These are phyloP conservation scores for Drosophila robusta DNA, from an alignment of 2,888 invertebrate genomes.

Conservation along the genomic window DNA sequence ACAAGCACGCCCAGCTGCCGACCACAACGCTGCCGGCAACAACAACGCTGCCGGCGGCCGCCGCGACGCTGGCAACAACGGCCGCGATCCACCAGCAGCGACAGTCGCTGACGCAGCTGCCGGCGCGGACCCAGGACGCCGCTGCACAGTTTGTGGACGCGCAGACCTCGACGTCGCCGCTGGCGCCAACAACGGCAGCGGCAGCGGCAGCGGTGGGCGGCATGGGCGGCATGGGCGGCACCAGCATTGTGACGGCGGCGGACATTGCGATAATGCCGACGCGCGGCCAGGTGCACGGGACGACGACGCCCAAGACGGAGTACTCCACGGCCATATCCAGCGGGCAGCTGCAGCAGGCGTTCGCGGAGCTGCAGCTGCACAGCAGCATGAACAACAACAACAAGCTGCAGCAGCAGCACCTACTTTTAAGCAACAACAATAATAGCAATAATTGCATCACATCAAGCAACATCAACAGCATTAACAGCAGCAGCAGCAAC, in stretches of 20 bases:
- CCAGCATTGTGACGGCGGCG: conserved; percentile 57
- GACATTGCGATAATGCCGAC: conserved; percentile 58
- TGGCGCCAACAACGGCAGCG: conserved; percentile 39
- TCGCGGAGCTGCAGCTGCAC: conserved; percentile 67
- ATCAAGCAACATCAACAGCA: conserved; percentile 36
- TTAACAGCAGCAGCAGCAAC: conserved; percentile 39
- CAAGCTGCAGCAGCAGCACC: conserved; percentile 57
- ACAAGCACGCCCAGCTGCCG: conserved; percentile 87
- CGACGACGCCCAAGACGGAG: conserved; percentile 80
- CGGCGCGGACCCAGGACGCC: conserved; percentile 40
- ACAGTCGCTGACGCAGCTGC: conserved; percentile 49
- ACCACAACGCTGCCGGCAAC: conserved; percentile 69
- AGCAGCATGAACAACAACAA: conserved; percentile 34
- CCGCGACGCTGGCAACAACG: conserved; percentile 72
- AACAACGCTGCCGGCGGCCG: conserved; percentile 69
- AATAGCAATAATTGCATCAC: conserved; percentile 76
- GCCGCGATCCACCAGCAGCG: conserved; percentile 62
- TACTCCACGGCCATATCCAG: conserved; percentile 77
- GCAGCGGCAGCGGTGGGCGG: background rate
- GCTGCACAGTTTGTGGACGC: conserved; percentile 77
- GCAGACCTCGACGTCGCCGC: conserved; percentile 82
- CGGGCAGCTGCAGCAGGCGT: conserved; percentile 73
- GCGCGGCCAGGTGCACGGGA: conserved; percentile 58
- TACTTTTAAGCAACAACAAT: conserved; percentile 80
- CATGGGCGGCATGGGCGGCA: conserved; percentile 16